phyloP scores from a whole-genome alignment of 1,140 invertebrate species.

The Heliothis virescens region DNA sequence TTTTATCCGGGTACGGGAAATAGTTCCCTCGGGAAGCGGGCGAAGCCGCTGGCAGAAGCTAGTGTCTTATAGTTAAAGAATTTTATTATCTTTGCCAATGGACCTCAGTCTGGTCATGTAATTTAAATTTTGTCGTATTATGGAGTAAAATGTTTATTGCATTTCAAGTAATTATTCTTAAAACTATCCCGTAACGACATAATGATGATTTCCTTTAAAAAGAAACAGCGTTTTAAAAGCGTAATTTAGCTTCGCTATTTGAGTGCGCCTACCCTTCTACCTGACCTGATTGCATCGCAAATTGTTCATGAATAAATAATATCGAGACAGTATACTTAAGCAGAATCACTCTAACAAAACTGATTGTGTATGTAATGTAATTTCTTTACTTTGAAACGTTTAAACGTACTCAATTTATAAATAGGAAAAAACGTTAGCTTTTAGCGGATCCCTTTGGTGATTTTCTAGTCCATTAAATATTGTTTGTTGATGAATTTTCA shows the following conservation, averaged over 20 bases:
- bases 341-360: conserved; percentile 62
- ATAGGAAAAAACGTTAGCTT: background rate
- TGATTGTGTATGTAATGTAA: conserved; percentile 55
- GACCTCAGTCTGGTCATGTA: too few species aligned
- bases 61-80: too few species aligned
- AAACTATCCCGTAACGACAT: too few species aligned
- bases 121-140: too few species aligned
- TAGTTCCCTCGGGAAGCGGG: too few species aligned
- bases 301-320: conserved; percentile 85
- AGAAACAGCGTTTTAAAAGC: background rate
- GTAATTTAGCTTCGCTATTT: background rate
- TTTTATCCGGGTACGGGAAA: too few species aligned
- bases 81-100: too few species aligned
- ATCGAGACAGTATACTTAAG: conserved; percentile 72
- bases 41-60: too few species aligned
- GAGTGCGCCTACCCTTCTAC: conserved; percentile 52
- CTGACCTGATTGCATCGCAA: conserved; percentile 84
- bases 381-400: conserved; percentile 48
- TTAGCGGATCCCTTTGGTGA: background rate
- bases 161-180: too few species aligned
- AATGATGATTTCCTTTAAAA: too few species aligned
- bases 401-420: conserved; percentile 14
- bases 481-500: conserved; percentile 15
- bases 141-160: too few species aligned
- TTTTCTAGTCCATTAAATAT: conserved; percentile 22